Evolutionary conservation across 2,113 vertebrate species (phyloP).

Genomic region (Podarcis raffonei): DNA sequence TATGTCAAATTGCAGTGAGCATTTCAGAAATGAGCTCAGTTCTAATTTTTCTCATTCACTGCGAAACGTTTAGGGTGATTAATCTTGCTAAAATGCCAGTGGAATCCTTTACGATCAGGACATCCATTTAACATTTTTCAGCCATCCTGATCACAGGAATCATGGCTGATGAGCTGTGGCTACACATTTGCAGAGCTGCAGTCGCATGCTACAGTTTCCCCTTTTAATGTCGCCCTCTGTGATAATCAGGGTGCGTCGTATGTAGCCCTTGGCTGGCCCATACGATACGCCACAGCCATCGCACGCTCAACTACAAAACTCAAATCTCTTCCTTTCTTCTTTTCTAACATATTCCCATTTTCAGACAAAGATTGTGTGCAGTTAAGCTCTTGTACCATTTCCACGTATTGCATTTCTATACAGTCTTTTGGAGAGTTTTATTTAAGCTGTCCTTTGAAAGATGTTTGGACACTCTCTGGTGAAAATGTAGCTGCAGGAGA

Average conservation of each 20-base stretch:
- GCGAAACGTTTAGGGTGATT: constrained; percentile 49
- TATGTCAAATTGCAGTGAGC: constrained; percentile 37
- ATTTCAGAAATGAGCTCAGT: constrained; percentile 9
- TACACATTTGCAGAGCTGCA: not conserved
- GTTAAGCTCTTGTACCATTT: not conserved
- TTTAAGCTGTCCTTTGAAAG: not conserved
- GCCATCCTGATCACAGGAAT: not conserved
- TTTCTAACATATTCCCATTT: not conserved
- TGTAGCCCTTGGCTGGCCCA: not conserved
- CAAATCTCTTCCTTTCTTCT: not conserved
- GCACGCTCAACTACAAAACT: not conserved
- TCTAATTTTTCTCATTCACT: not conserved
- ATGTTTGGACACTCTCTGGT: not conserved
- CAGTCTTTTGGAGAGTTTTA: not conserved
- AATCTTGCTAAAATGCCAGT: constrained; percentile 34
- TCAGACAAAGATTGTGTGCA: not conserved
- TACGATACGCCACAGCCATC: not conserved
- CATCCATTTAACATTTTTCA: constrained; percentile 31
- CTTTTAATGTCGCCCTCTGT: not conserved
- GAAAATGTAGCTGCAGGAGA: not conserved
- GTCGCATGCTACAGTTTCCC: not conserved
- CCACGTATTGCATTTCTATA: not conserved
- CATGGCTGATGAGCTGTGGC: not conserved
- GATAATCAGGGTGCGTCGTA: not conserved
- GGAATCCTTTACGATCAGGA: constrained; percentile 14